Evolutionary conservation across 1,140 invertebrate species (phyloP), one percentile per base, ranked within the genome.

Genomic region (Venturia canescens): DNA sequence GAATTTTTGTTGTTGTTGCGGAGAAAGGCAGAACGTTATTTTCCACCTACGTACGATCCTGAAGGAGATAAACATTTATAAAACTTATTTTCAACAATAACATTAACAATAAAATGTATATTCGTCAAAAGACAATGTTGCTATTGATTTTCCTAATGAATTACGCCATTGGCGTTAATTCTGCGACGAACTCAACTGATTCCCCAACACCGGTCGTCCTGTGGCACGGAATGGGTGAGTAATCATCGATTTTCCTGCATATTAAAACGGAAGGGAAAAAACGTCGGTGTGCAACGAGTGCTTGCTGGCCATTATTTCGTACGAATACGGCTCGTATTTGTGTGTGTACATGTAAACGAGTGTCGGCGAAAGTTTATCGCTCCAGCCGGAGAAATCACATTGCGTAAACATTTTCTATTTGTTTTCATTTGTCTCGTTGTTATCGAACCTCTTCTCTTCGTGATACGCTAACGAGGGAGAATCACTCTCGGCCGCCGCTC

Each of bases 201-300:
- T 78, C 74, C 38, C 27, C 74, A 4, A 89, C 90, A 75, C 95
- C 95, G 0, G 93, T 96, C 82, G 95, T 96, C 48, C 85, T 96
- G 69, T 96, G 96, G 96, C 96, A 96, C 92, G 96, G 96, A 90
- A 96, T 96, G 95, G 96, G 95, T 96, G 92, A 93, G 92, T 85
- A 31, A 82, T 79, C 48, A 70, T 34, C 26, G 48, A 57, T 78
- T 34, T 66, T 31, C 57, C 26, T 53, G 57, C 80, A 60, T 44
- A 34, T 83, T 84, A 80, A 38, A 78, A 77, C n/a, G 70, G 38
- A 44, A 44, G 7, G 38, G 38, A 44, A 44, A 44, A 9, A 44
- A 44, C 11, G 13, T 44, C 38, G 38, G 7, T 13, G 7, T 44
- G 7, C 11, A 5, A 13, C 11, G 11, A 44, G 1, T 44, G 3